Percentiles rank a stretch among this genome's conserved stretches.
These are phyloP conservation scores for Pachyuromys duprasi DNA, from an alignment of 2,797 vertebrate species.

Conservation along the genomic window DNA sequence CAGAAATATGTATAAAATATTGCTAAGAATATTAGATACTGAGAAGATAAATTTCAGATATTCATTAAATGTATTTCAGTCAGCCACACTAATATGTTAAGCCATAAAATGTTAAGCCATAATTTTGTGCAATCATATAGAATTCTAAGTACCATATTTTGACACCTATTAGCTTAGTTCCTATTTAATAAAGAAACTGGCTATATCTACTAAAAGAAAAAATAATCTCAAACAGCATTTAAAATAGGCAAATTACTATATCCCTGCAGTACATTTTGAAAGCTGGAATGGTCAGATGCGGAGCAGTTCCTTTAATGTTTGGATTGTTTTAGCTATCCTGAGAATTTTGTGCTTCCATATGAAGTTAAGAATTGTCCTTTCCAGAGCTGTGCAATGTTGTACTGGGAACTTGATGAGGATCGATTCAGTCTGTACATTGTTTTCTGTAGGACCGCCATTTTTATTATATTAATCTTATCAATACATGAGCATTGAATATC, in stretches of 20 bases:
- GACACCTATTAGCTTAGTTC: background rate
- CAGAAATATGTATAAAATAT: constrained; percentile 50
- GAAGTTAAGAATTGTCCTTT: too few relatives aligned
- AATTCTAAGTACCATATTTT: constrained; percentile 62
- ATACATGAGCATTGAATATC: too few relatives aligned
- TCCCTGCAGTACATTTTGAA: background rate
- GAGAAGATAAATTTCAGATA: constrained; percentile 77
- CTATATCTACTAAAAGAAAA: background rate
- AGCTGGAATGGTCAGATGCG: background rate
- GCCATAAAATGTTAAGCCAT: constrained; percentile 67
- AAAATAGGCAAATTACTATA: background rate
- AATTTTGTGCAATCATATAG: constrained; percentile 45
- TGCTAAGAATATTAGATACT: constrained; percentile 68
- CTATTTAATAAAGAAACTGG: background rate
- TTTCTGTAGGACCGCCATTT: too few relatives aligned
- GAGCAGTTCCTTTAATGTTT: background rate
- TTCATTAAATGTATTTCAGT: constrained; percentile 76
- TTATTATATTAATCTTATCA: too few relatives aligned
- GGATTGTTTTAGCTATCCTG: background rate
- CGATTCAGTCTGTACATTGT: too few relatives aligned
- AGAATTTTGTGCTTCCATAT: background rate
- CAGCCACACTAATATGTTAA: constrained; percentile 36
- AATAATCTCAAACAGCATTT: background rate
- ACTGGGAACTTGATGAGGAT: too few relatives aligned
- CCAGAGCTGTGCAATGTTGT: too few relatives aligned